A percentile compares a stretch with the other conserved stretches of the same genome.
Conservation (phyloP, 2,888 invertebrate species). For the Hydriomena furcata region DNA sequence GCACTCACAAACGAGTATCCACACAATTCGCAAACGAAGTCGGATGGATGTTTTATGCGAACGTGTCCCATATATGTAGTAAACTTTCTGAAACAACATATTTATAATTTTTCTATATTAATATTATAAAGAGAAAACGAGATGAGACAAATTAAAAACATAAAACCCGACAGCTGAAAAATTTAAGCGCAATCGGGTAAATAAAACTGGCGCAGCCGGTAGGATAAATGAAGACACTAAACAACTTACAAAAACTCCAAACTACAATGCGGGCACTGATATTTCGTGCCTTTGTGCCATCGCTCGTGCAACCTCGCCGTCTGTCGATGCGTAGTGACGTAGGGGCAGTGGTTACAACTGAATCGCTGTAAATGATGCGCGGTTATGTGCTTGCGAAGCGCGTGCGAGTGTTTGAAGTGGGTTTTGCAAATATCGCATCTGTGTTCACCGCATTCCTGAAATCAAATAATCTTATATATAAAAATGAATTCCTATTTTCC, state of each 20-base stretch:
- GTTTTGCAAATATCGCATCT: slow-evolving; percentile 75
- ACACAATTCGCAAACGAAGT: slow-evolving; percentile 71
- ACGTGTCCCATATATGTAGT: slow-evolving; percentile 77
- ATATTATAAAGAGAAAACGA: too few relatives aligned
- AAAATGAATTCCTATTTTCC: too few relatives aligned
- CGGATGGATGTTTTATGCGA: slow-evolving; percentile 71
- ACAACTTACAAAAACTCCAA: slow-evolving; percentile 65
- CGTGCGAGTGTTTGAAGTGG: slow-evolving; percentile 61
- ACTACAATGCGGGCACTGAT: slow-evolving; percentile 71
- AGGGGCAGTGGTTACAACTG: slow-evolving; percentile 70
- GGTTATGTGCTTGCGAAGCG: slow-evolving; percentile 67
- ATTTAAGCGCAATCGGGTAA: background rate
- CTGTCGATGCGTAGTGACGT: slow-evolving; percentile 62
- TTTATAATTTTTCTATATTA: too few relatives aligned
- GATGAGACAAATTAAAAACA: too few relatives aligned
- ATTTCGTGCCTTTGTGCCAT: slow-evolving; percentile 72
- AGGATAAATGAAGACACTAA: background rate
- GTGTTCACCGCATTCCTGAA: slow-evolving; percentile 66
- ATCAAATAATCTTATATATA: slow-evolving; percentile 4
- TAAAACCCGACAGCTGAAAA: background rate
- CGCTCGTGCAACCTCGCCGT: slow-evolving; percentile 61
- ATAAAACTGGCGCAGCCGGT: background rate
- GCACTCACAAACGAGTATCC: slow-evolving; percentile 72
- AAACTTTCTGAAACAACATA: slow-evolving; percentile 64
- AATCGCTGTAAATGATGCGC: slow-evolving; percentile 72